Conservation (phyloP, 92 coral and sea anemone species). For the Paramuricea clavata region DNA sequence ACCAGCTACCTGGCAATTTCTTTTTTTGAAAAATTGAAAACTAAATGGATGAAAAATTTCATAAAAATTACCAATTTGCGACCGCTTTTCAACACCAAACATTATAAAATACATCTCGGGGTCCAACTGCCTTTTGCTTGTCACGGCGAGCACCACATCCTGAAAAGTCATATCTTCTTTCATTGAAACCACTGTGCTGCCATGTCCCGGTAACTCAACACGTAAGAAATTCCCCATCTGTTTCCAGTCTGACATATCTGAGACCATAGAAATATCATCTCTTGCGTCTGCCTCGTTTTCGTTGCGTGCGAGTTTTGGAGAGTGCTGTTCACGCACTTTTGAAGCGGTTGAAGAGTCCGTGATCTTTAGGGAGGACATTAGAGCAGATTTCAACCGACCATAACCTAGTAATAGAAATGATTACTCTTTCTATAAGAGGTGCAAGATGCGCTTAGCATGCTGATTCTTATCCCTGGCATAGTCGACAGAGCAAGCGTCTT, state of each 20-base stretch:
- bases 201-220: constrained; percentile 81
- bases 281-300: constrained; percentile 51
- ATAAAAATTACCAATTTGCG: constrained; percentile 72
- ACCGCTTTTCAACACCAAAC: constrained; percentile 80
- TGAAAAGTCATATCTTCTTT: constrained; percentile 83
- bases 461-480: no score
- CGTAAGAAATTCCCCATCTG: constrained; percentile 91
- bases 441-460: no score
- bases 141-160: constrained; percentile 82
- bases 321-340: constrained; percentile 90
- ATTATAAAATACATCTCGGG: constrained; percentile 82
- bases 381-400: constrained; percentile 84
- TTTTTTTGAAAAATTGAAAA: no score
- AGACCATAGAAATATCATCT: constrained; percentile 76
- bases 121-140: constrained; percentile 85
- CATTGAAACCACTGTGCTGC: constrained; percentile 90
- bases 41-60: no score
- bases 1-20: no score
- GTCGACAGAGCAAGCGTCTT: no score
- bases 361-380: constrained; percentile 87
- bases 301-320: constrained; percentile 63
- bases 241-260: constrained; percentile 93
- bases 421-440: no score
- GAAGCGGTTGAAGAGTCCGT: constrained; percentile 88
- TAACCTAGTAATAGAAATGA: no score